A percentile compares a stretch with the other conserved stretches of the same genome.
Conservation (phyloP, 2,113 vertebrate species). For the Lepisosteus oculatus region DNA sequence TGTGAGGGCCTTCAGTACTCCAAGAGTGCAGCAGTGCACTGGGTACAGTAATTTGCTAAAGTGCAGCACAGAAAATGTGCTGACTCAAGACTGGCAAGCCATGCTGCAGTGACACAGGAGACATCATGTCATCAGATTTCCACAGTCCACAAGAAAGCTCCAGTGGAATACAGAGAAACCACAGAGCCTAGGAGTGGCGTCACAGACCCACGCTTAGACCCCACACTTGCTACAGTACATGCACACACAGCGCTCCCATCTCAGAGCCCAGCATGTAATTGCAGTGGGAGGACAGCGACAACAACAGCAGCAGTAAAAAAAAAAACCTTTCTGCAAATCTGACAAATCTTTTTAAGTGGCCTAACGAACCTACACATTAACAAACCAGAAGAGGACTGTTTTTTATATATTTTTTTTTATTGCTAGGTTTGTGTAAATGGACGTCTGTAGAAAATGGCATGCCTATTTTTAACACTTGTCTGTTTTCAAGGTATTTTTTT, state of each 20-base stretch:
- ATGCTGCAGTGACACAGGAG: neutral
- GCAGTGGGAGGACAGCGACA: neutral
- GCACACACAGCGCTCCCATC: constrained; percentile 3
- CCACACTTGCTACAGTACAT: neutral
- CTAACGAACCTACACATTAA: neutral
- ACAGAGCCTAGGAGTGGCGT: constrained; percentile 19
- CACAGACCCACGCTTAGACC: constrained; percentile 13
- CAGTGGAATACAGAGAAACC: constrained; percentile 21
- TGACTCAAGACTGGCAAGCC: constrained; percentile 18
- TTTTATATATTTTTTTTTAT: neutral
- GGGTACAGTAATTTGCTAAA: neutral
- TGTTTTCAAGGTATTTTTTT: constrained; percentile 4
- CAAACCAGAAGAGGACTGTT: neutral
- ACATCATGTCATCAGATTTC: neutral
- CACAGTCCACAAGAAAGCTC: constrained; percentile 16
- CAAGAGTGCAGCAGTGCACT: no score
- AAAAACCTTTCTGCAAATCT: neutral
- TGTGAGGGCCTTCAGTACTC: no score
- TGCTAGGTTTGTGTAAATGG: neutral
- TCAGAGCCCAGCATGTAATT: constrained; percentile 1
- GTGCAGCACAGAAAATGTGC: constrained; percentile 16
- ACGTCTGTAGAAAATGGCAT: neutral
- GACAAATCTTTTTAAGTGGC: neutral
- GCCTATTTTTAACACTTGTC: neutral
- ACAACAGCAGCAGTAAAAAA: constrained; percentile 14